Percentiles rank a stretch among this genome's conserved stretches.
These are phyloP conservation scores for Hephaestus fuliginosus DNA, from an alignment of 2,797 vertebrate genomes.

Conservation along the genomic window DNA sequence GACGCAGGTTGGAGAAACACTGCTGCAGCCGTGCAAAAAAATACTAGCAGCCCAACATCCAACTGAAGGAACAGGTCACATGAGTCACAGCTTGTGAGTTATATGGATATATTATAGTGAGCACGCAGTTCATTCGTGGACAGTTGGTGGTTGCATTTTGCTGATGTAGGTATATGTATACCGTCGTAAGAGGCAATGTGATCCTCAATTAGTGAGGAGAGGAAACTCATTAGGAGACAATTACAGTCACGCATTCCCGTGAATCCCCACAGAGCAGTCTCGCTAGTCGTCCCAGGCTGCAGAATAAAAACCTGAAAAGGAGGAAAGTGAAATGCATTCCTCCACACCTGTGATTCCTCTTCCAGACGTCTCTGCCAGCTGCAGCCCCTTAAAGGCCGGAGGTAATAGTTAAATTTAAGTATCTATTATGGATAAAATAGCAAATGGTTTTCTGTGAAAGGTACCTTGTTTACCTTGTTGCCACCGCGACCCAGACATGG, in stretches of 20 bases:
- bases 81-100: slow-evolving; percentile 40
- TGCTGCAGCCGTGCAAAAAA: neutral
- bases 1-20: slow-evolving; percentile 12
- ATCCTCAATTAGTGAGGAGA: slow-evolving; percentile 68
- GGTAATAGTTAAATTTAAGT: slow-evolving; percentile 62
- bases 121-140: slow-evolving; percentile 59
- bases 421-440: slow-evolving; percentile 65
- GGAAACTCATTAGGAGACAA: slow-evolving; percentile 77
- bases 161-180: slow-evolving; percentile 61
- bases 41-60: slow-evolving; percentile 4
- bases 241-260: slow-evolving; percentile 64
- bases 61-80: slow-evolving; percentile 13
- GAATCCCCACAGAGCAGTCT: slow-evolving; percentile 62
- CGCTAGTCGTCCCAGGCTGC: slow-evolving; percentile 35
- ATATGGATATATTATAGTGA: slow-evolving; percentile 46
- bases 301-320: slow-evolving; percentile 54
- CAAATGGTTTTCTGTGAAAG: slow-evolving; percentile 54
- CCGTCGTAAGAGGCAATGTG: slow-evolving; percentile 54
- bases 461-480: slow-evolving; percentile 51
- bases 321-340: slow-evolving; percentile 53
- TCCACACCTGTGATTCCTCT: slow-evolving; percentile 59
- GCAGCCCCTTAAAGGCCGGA: slow-evolving; percentile 56
- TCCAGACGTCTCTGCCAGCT: slow-evolving; percentile 65
- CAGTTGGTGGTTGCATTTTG: slow-evolving; percentile 62
- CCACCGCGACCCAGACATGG: slow-evolving; percentile 11